Conservation (phyloP, 2,797 vertebrate species). For the Ctenochaetus hawaiiensis region DNA sequence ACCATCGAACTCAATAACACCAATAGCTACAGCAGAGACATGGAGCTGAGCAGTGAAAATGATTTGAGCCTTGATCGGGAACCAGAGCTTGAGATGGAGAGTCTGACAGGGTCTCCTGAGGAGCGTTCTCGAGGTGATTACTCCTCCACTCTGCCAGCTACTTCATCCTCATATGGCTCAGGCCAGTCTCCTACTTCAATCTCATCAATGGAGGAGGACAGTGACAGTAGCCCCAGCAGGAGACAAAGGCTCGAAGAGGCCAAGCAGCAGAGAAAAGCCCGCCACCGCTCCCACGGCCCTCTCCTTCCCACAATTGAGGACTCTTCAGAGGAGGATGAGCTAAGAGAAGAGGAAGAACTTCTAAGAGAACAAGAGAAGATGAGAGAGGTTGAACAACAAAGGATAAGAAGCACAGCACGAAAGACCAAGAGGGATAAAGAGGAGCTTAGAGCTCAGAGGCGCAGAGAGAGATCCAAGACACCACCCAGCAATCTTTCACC, state of each 20-base stretch:
- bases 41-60: conserved; percentile 90
- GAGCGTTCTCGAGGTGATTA: conserved; percentile 96
- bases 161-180: conserved; percentile 95
- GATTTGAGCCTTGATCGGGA: conserved; percentile 93
- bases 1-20: conserved; percentile 99
- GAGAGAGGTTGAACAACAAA: conserved; percentile 98
- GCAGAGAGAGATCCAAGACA: conserved; percentile 98
- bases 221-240: conserved; percentile 98
- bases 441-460: conserved; percentile 95
- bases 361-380: conserved; percentile 98
- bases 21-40: conserved; percentile 91
- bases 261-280: conserved; percentile 98
- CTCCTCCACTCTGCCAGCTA: conserved; percentile 95
- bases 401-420: conserved; percentile 95
- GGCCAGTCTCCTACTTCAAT: conserved; percentile 98
- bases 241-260: conserved; percentile 95
- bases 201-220: conserved; percentile 98
- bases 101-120: conserved; percentile 96
- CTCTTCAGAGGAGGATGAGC: conserved; percentile 98
- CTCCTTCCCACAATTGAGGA: conserved; percentile 98
- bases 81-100: conserved; percentile 99
- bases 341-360: conserved; percentile 98
- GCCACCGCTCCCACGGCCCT: conserved; percentile 96
- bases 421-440: conserved; percentile 99
- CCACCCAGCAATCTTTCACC: conserved; percentile 99